Evolutionary conservation across 2,888 invertebrate genomes (phyloP).

Genomic region (Girardia tigrina): DNA sequence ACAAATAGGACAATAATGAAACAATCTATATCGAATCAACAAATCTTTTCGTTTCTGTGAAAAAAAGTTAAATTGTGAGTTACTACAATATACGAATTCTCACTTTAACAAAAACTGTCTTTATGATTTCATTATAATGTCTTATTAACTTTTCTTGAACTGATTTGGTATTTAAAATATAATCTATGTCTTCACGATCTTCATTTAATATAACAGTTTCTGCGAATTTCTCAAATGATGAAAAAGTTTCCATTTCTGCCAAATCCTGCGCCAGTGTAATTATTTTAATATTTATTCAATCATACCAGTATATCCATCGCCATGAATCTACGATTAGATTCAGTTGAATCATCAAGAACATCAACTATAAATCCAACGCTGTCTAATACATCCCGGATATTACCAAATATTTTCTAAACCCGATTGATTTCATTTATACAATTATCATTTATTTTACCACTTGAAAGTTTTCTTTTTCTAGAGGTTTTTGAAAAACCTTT

Average conservation of each 20-base stretch:
- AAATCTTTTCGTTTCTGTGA: neutral
- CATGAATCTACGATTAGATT: neutral
- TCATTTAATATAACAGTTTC: neutral
- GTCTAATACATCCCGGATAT: neutral
- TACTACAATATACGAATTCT: too few species aligned
- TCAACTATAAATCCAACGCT: neutral
- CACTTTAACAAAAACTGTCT: constrained; percentile 6
- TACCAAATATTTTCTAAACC: neutral
- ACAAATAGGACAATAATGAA: neutral
- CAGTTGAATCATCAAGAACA: constrained; percentile 4
- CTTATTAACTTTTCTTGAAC: neutral
- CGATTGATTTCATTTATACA: neutral
- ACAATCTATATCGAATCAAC: neutral
- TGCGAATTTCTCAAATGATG: neutral
- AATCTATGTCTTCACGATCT: neutral
- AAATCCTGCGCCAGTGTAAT: neutral
- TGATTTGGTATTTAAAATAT: neutral
- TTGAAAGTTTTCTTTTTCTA: constrained; percentile 4
- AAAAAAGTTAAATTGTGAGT: neutral
- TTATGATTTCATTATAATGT: constrained; percentile 14
- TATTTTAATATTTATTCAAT: neutral
- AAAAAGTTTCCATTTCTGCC: constrained; percentile 1
- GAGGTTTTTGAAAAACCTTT: constrained; percentile 4
- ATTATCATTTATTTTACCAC: neutral
- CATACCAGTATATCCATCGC: neutral